Percentiles rank a stretch among this genome's conserved stretches.
phyloP scores from a whole-genome alignment of 2,888 invertebrate species.

The Drosophila algonquin region DNA sequence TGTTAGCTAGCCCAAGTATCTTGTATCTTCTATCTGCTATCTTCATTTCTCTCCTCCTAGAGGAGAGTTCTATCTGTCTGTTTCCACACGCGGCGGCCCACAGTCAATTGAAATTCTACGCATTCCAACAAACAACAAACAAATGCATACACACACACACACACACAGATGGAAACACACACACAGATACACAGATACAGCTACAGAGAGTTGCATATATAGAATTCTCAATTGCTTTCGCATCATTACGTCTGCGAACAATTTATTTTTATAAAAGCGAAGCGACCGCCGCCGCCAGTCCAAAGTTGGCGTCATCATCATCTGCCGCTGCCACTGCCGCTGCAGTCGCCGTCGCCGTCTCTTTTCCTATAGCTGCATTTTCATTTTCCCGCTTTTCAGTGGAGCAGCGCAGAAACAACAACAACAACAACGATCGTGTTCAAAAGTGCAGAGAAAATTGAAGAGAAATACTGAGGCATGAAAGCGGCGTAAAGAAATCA shows the following conservation, averaged over 20 bases:
- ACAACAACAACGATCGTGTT: slow-evolving; percentile 56
- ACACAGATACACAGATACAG: slow-evolving; percentile 14
- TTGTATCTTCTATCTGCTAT: not conserved
- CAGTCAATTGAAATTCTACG: slow-evolving; percentile 80
- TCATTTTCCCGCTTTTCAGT: slow-evolving; percentile 54
- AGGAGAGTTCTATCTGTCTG: slow-evolving; percentile 14
- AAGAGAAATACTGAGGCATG: slow-evolving; percentile 75
- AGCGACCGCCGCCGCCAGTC: slow-evolving; percentile 56
- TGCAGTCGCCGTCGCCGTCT: slow-evolving; percentile 27
- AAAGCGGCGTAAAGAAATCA: slow-evolving; percentile 76
- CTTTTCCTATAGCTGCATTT: slow-evolving; percentile 51
- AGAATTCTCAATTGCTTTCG: slow-evolving; percentile 80
- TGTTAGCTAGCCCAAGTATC: not conserved
- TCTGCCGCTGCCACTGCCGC: slow-evolving; percentile 3
- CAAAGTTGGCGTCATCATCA: slow-evolving; percentile 44
- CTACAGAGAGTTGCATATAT: slow-evolving; percentile 68
- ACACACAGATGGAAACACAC: slow-evolving; percentile 5
- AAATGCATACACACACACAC: slow-evolving; percentile 44
- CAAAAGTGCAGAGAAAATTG: slow-evolving; percentile 75
- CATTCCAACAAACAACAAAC: slow-evolving; percentile 78
- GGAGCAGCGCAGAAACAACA: slow-evolving; percentile 27
- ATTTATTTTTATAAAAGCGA: slow-evolving; percentile 80
- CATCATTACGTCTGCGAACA: slow-evolving; percentile 79
- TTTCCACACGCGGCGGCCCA: slow-evolving; percentile 51
- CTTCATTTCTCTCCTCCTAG: slow-evolving; percentile 7